A percentile compares a stretch with the other conserved stretches of the same genome.
Evolutionary conservation across 2,888 invertebrate species (phyloP).

Genomic region (Epirrhoe tristata): DNA sequence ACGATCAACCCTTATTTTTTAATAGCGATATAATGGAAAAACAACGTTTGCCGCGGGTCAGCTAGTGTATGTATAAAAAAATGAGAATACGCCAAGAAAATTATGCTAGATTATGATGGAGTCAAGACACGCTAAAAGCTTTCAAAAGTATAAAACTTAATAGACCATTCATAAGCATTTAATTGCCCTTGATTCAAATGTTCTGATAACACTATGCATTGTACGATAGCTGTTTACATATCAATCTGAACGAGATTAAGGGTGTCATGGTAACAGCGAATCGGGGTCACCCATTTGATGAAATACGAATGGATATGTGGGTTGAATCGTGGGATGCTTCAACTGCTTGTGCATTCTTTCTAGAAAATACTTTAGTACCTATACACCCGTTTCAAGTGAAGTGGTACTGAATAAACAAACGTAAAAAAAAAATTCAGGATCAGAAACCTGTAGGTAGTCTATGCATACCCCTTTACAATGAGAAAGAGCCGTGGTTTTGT

Average conservation of each 20-base stretch:
- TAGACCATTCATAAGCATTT: not conserved
- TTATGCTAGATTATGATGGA: no score
- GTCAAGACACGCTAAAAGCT: not conserved
- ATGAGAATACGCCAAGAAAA: no score
- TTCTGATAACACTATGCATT: not conserved
- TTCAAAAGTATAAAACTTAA: not conserved
- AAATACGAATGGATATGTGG: conserved; percentile 21
- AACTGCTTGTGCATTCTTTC: not conserved
- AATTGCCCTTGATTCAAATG: not conserved
- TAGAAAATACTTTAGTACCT: conserved; percentile 1
- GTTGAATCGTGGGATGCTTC: conserved; percentile 21
- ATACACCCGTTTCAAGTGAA: not conserved
- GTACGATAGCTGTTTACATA: conserved; percentile 8
- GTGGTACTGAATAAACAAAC: not conserved
- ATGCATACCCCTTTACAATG: no score
- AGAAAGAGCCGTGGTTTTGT: no score
- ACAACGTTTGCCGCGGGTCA: no score
- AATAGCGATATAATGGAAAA: no score
- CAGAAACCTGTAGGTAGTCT: no score
- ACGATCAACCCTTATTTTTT: no score
- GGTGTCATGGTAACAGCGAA: conserved; percentile 23
- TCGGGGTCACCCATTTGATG: conserved; percentile 27
- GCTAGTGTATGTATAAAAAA: no score
- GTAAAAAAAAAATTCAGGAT: no score
- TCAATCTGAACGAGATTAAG: conserved; percentile 19